Conservation (phyloP, 2,888 invertebrate genomes). For the Lepidochrysops patricia region DNA sequence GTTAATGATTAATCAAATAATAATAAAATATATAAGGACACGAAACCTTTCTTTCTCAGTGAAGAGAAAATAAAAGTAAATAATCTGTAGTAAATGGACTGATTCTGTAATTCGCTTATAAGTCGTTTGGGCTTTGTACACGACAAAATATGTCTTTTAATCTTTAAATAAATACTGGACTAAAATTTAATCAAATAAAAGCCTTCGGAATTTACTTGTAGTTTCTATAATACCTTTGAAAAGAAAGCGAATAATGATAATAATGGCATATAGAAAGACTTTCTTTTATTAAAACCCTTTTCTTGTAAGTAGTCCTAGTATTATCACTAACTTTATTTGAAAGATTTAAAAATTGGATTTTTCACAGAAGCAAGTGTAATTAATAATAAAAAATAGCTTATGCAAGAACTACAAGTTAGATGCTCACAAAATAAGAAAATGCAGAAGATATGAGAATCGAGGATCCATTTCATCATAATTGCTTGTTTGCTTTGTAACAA, state of each 20-base stretch:
- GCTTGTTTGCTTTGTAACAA: not conserved
- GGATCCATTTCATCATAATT: not conserved
- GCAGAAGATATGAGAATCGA: not conserved
- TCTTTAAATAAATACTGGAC: not conserved
- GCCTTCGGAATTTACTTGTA: not conserved
- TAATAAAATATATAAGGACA: not conserved
- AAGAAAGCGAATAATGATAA: not conserved
- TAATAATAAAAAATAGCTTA: no score
- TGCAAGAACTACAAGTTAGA: not conserved
- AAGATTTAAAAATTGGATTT: no score
- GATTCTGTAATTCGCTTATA: not conserved
- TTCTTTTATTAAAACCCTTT: not conserved
- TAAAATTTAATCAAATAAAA: not conserved
- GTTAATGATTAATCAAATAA: no score
- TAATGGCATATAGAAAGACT: not conserved
- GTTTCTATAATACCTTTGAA: not conserved
- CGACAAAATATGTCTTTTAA: not conserved
- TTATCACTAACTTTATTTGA: no score
- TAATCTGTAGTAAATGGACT: not conserved
- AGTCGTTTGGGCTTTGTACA: not conserved
- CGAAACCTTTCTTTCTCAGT: not conserved
- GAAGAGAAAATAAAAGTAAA: not conserved
- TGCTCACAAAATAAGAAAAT: not conserved
- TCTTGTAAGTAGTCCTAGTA: not conserved
- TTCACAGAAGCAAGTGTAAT: no score